Conservation (phyloP, 2,888 invertebrate species). For the Drosophila subsilvestris region DNA sequence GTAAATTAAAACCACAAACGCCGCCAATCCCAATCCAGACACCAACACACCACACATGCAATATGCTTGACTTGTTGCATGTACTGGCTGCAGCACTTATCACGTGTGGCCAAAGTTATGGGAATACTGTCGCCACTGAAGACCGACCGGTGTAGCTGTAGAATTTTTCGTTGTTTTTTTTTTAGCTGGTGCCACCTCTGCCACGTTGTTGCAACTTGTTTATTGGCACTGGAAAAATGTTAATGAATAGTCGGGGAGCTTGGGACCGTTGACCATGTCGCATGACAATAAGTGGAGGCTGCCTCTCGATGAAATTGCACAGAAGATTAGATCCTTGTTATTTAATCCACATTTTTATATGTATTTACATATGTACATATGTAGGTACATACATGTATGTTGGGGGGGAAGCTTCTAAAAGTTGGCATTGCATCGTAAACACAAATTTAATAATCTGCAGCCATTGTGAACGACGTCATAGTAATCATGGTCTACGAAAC, state of each 20-base stretch:
- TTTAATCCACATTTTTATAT: constrained; percentile 31
- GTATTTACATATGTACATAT: too few species aligned
- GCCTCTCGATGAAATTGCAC: constrained; percentile 14
- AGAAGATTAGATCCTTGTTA: constrained; percentile 29
- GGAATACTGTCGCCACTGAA: constrained; percentile 38
- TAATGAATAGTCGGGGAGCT: constrained; percentile 32
- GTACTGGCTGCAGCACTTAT: constrained; percentile 27
- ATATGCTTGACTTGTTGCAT: constrained; percentile 35
- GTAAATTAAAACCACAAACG: constrained; percentile 46
- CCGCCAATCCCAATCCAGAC: constrained; percentile 11
- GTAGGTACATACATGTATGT: not conserved
- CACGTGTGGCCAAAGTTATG: constrained; percentile 37
- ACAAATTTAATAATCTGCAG: not conserved
- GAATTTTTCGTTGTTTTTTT: constrained; percentile 9
- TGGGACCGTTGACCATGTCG: constrained; percentile 4
- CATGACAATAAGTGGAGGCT: constrained; percentile 27
- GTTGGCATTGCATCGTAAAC: not conserved
- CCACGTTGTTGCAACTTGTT: constrained; percentile 23
- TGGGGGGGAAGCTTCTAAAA: not conserved
- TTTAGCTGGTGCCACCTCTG: not conserved
- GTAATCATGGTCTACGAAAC: constrained; percentile 2
- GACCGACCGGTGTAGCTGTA: not conserved
- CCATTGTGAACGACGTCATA: constrained; percentile 38
- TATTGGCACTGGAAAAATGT: constrained; percentile 43
- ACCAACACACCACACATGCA: constrained; percentile 9